Percentiles rank a stretch among this genome's conserved stretches.
Evolutionary conservation across 2,797 vertebrate species (phyloP).

Genomic region (Propithecus deckenii): DNA sequence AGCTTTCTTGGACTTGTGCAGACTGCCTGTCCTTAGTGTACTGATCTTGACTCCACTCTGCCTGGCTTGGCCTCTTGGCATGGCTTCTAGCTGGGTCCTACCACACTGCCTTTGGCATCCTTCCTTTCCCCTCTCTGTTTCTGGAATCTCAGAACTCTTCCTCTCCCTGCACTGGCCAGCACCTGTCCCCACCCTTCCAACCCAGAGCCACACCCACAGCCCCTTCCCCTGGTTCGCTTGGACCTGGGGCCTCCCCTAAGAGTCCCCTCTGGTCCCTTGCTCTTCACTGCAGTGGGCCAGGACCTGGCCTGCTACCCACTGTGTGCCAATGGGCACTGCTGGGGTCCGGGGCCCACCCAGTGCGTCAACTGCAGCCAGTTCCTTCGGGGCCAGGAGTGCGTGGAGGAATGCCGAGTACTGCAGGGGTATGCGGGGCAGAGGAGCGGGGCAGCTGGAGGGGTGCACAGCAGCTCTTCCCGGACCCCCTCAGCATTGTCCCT

Average conservation of each 20-base stretch:
- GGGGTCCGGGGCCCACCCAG: conserved; percentile 94
- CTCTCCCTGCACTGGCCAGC: not conserved
- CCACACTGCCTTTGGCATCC: not conserved
- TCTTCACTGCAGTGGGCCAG: conserved; percentile 83
- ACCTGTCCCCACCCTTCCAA: not conserved
- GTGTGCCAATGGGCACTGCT: conserved; percentile 91
- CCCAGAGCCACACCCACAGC: not conserved
- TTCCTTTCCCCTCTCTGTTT: not conserved
- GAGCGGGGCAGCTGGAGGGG: not conserved
- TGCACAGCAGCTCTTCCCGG: not conserved
- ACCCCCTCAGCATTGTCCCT: not conserved
- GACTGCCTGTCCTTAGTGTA: not conserved
- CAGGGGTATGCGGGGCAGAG: conserved; percentile 87
- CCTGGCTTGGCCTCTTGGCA: not conserved
- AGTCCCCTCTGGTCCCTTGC: not conserved
- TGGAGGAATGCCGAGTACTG: conserved; percentile 91
- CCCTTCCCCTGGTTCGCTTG: not conserved
- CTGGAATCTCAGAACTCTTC: not conserved
- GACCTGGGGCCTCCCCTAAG: not conserved
- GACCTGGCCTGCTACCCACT: conserved; percentile 89
- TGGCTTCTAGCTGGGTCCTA: not conserved
- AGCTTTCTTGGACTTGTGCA: not conserved
- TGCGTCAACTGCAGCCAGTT: conserved; percentile 91
- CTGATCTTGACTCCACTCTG: not conserved
- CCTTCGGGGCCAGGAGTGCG: conserved; percentile 92